phyloP scores from a whole-genome alignment of 2,113 vertebrate genomes.

The Grus americana region DNA sequence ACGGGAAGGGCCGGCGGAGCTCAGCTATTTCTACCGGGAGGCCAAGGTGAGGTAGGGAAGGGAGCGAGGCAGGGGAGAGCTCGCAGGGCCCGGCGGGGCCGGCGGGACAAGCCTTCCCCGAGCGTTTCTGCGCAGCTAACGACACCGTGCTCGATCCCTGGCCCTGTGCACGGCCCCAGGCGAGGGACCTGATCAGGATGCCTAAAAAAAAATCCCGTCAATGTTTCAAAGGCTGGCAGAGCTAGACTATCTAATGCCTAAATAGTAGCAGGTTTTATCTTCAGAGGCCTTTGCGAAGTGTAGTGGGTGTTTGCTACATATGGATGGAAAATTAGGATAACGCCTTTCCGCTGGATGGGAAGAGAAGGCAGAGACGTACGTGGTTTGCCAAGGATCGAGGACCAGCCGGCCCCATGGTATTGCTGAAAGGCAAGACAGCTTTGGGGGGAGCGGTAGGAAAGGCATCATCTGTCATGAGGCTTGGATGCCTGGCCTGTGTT shows the following conservation, averaged over 20 bases:
- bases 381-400: background rate
- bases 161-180: background rate
- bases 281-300: background rate
- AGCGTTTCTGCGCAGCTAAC: fast-evolving
- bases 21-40: conserved; percentile 63
- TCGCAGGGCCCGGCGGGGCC: fast-evolving
- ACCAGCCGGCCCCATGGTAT: no score
- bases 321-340: background rate
- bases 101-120: fast-evolving
- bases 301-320: background rate
- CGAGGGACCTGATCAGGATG: background rate
- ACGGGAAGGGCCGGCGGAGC: conserved; percentile 55
- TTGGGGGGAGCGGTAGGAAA: background rate
- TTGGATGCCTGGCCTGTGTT: background rate
- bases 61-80: fast-evolving
- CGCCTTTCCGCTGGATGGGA: background rate
- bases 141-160: fast-evolving
- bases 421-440: fast-evolving
- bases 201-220: background rate
- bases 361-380: background rate
- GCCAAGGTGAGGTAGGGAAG: background rate
- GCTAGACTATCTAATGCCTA: no score
- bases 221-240: background rate
- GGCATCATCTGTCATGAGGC: background rate
- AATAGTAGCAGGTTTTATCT: background rate